phyloP scores from a whole-genome alignment of 1,140 invertebrate genomes.

The Euschistus heros region DNA sequence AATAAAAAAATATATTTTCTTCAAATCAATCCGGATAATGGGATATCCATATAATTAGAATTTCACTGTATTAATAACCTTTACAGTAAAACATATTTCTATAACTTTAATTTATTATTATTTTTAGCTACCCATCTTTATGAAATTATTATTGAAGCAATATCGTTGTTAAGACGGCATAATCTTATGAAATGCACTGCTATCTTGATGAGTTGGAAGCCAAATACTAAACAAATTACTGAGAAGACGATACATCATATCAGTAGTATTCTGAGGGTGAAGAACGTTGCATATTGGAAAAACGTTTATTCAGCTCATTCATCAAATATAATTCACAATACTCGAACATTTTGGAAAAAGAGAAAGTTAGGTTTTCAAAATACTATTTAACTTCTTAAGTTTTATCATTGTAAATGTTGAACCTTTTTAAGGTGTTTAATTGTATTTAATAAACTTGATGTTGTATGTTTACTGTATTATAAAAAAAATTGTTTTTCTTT shows the following conservation, averaged over 20 bases:
- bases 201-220: neutral
- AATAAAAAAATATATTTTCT: too few species aligned
- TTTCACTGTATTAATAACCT: too few species aligned
- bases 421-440: neutral
- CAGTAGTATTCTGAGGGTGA: neutral
- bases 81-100: neutral
- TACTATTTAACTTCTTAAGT: neutral
- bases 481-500: too few species aligned
- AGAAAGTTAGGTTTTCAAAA: neutral
- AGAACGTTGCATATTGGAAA: neutral
- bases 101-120: neutral
- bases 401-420: neutral
- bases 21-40: too few species aligned
- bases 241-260: neutral
- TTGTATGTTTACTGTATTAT: neutral
- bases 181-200: slow-evolving; percentile 2
- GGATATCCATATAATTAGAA: too few species aligned
- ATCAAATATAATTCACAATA: neutral
- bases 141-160: slow-evolving; percentile 1
- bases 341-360: too few species aligned
- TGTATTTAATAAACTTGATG: neutral
- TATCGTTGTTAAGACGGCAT: neutral
- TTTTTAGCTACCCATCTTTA: neutral
- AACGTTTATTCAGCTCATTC: neutral
- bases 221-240: neutral